Conservation (phyloP, 2,888 invertebrate genomes). For the Synergus laeviventris region DNA sequence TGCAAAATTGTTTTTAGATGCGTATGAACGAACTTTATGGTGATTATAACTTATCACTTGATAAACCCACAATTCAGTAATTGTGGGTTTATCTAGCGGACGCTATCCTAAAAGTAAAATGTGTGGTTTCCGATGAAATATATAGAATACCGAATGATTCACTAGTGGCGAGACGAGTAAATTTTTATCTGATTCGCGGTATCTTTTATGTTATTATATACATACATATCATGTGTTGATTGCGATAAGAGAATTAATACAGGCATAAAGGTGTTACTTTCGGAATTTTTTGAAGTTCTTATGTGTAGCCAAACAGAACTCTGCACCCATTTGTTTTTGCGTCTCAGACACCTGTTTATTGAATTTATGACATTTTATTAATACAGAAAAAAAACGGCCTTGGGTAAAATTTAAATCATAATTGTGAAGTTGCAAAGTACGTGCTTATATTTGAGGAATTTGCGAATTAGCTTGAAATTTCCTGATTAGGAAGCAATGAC, state of each 20-base stretch:
- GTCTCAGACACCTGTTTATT: background rate
- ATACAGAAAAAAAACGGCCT: no score
- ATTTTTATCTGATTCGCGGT: background rate
- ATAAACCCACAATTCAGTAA: background rate
- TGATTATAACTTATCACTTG: background rate
- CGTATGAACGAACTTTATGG: background rate
- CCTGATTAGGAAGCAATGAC: slow-evolving; percentile 41
- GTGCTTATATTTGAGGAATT: background rate
- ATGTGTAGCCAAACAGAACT: background rate
- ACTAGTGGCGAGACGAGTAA: background rate
- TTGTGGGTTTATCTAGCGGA: background rate
- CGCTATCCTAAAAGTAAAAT: background rate
- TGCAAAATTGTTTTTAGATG: background rate
- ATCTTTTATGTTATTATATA: background rate
- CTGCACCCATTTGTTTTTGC: background rate
- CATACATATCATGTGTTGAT: background rate
- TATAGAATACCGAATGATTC: background rate
- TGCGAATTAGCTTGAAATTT: slow-evolving; percentile 27
- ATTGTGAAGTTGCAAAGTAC: background rate
- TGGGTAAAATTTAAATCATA: background rate
- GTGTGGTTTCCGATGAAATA: background rate
- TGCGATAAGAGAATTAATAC: background rate
- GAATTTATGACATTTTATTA: no score
- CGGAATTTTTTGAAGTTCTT: background rate
- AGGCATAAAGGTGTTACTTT: background rate